Evolutionary conservation across 2,113 vertebrate genomes (phyloP).

Genomic region (Phyllostomus hastatus): DNA sequence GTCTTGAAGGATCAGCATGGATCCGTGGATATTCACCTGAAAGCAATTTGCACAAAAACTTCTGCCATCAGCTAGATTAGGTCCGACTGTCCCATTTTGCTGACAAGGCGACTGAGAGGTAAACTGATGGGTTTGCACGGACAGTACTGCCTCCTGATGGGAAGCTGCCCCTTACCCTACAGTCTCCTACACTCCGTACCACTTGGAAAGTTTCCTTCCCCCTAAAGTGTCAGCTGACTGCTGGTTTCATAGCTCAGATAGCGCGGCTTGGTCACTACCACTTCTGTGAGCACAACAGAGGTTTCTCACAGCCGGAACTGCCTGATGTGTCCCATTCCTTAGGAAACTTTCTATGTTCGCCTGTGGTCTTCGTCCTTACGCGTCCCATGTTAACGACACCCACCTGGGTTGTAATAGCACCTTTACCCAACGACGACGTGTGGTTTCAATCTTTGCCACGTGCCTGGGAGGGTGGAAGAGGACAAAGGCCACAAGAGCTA

Average conservation of each 20-base stretch:
- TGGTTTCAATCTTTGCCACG: background rate
- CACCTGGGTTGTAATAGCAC: background rate
- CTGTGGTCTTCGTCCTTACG: background rate
- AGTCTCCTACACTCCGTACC: background rate
- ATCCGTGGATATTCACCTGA: background rate
- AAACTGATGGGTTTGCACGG: background rate
- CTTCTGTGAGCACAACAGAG: background rate
- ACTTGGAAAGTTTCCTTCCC: background rate
- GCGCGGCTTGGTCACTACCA: background rate
- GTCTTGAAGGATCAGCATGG: background rate
- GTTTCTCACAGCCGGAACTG: background rate
- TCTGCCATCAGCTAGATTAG: background rate
- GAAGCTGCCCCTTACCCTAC: background rate
- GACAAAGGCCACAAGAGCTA: background rate
- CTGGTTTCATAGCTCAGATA: background rate
- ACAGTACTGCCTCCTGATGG: background rate
- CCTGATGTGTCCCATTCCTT: background rate
- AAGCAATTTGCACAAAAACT: slow-evolving; percentile 7
- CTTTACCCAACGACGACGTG: background rate
- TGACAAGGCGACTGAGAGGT: background rate
- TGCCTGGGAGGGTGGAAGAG: background rate
- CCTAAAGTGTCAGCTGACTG: background rate
- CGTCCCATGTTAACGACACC: background rate
- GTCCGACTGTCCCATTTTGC: background rate
- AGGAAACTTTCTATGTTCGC: background rate